Evolutionary conservation across 2,888 invertebrate species (phyloP).

Genomic region (Gryllus longicercus): DNA sequence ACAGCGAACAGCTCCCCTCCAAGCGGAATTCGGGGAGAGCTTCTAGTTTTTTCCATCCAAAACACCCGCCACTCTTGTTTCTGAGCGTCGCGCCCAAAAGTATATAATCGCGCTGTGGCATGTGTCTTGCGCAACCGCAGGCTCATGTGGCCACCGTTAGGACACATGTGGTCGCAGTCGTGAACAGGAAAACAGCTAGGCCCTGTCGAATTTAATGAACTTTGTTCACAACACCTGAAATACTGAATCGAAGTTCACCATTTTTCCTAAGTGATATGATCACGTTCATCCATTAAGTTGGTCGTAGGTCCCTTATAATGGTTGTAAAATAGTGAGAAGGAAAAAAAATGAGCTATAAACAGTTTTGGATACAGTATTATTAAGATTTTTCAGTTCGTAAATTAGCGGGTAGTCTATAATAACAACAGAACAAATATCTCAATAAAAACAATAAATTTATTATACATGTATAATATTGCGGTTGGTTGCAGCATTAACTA

Average conservation of each 20-base stretch:
- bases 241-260: too few relatives aligned
- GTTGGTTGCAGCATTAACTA: constrained; percentile 2
- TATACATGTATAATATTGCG: neutral
- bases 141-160: too few relatives aligned
- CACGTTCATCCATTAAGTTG: too few relatives aligned
- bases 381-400: constrained; percentile 1
- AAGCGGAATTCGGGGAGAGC: neutral
- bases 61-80: too few relatives aligned
- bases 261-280: too few relatives aligned
- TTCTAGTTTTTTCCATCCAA: neutral
- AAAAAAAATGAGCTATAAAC: neutral
- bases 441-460: constrained; percentile 17
- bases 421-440: neutral
- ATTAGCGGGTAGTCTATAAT: neutral
- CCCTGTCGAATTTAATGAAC: too few relatives aligned
- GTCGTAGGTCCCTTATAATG: neutral
- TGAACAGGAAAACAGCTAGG: too few relatives aligned
- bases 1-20: neutral
- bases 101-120: too few relatives aligned
- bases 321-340: neutral
- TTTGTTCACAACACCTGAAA: too few relatives aligned
- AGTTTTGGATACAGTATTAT: neutral
- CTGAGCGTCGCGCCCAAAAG: too few relatives aligned
- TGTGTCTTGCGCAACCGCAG: too few relatives aligned
- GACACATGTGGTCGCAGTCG: too few relatives aligned